Evolutionary conservation across 2,888 invertebrate genomes (phyloP), one percentile per base, ranked within the genome.

Genomic region (Rhaphigaster nebulosa): DNA sequence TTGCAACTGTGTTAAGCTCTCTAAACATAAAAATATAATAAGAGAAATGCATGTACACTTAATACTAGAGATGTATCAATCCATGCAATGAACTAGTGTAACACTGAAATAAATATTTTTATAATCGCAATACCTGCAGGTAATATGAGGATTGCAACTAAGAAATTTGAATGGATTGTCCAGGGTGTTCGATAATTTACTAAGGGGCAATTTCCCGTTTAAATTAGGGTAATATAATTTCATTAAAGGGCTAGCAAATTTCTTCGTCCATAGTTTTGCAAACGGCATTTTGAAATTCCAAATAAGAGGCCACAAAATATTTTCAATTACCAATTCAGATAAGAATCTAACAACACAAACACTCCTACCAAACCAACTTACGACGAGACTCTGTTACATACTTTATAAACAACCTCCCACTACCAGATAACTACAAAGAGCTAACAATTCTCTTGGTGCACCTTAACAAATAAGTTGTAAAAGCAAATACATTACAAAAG

Each of bases 11-110:
- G 45, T 4, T 45, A 26, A n/a, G 84, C 84, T 41, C 84, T 45
- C 84, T 84, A 45, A 84, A 84, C 41, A 84, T n/a, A 45, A 84
- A 80, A 84, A 84, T 45, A 45, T 18, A 29, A 65, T 65, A 65
- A 29, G 65, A 29, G 12, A 10, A 60, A 60, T 34, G 4, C n/a
- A 65, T 65, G 12, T 34, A 6, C 70, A 34, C 29, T 2, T 65
- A 15, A 65, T 13, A 29, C 1, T 26, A 65, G 29, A 65, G 20
- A 70, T 34, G 5, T 34, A 70, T 29, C 34, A 70, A 70, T 34
- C 70, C 34, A 70, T 20, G 18, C 29, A 34, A 34, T 70, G 18
- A 20, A 70, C 20, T 20, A 65, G 0, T 5, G 1, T 0, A 15
- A 34, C 18, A 70, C 12, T 70, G 20, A 34, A 34, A 70, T 70